These are phyloP conservation scores for Sphenopsis melanotis DNA, from an alignment of 2,797 vertebrate species.

Conservation along the genomic window DNA sequence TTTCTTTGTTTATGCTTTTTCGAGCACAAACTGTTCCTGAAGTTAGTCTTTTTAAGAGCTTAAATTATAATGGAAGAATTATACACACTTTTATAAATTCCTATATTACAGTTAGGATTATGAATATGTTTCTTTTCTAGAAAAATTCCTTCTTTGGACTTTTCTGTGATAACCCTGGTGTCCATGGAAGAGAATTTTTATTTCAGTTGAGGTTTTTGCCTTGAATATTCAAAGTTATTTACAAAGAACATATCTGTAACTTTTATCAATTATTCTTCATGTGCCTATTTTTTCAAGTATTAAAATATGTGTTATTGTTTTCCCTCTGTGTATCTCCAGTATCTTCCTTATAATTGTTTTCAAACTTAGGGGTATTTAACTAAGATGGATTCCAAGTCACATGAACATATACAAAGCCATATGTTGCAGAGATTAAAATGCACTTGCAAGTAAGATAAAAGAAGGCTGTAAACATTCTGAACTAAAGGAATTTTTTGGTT, in stretches of 20 bases:
- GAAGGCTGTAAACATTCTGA: not conserved
- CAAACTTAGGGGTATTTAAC: not conserved
- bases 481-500: not conserved
- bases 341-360: not conserved
- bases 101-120: not conserved
- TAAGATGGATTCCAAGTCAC: not conserved
- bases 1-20: not conserved
- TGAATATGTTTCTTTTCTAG: not conserved
- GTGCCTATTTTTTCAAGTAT: not conserved
- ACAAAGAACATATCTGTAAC: not conserved
- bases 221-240: not conserved
- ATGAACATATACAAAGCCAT: not conserved
- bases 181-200: not conserved
- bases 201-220: not conserved
- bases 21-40: not conserved
- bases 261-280: not conserved
- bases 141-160: accelerated
- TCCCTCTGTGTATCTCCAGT: not conserved
- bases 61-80: not conserved
- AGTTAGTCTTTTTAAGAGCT: not conserved
- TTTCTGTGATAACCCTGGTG: not conserved
- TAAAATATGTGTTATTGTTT: not conserved
- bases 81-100: not conserved
- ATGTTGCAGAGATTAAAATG: not conserved
- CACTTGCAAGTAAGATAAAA: not conserved